Percentiles rank a stretch among this genome's conserved stretches.
These are phyloP conservation scores for Drosophila rubida DNA, from an alignment of 2,888 invertebrate genomes.

Conservation along the genomic window DNA sequence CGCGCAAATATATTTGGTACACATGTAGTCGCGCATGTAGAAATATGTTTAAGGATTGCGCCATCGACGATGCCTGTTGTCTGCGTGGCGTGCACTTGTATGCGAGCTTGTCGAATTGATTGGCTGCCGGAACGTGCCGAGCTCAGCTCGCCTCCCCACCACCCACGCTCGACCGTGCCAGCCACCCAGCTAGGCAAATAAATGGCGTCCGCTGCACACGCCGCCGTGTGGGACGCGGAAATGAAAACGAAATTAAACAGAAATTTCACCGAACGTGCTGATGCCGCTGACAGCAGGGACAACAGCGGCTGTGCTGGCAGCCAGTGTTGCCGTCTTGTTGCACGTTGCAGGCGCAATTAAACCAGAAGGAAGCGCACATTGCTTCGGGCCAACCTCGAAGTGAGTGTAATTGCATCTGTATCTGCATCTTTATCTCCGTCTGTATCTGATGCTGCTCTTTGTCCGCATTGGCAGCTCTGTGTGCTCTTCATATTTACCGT, in stretches of 20 bases:
- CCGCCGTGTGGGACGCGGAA: conserved; percentile 57
- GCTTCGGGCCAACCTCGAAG: conserved; percentile 30
- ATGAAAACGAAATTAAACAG: conserved; percentile 76
- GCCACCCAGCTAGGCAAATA: conserved; percentile 36
- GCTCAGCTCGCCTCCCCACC: neutral
- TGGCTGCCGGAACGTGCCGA: conserved; percentile 63
- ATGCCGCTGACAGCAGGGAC: conserved; percentile 31
- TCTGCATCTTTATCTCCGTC: conserved; percentile 11
- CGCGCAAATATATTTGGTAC: neutral
- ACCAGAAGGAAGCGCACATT: conserved; percentile 59
- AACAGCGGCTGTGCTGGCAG: neutral
- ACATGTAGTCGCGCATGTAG: conserved; percentile 7
- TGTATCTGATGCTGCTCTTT: conserved; percentile 3
- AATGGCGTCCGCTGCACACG: conserved; percentile 32
- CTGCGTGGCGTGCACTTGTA: conserved; percentile 24
- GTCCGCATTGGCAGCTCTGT: conserved; percentile 30
- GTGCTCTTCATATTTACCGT: conserved; percentile 52
- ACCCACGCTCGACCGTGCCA: neutral
- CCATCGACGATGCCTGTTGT: conserved; percentile 45
- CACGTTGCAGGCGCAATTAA: conserved; percentile 67
- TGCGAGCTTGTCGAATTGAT: conserved; percentile 64
- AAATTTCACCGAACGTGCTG: conserved; percentile 59
- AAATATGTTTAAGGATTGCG: conserved; percentile 28
- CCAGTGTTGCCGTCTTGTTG: conserved; percentile 29
- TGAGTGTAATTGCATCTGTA: conserved; percentile 48